Conservation (phyloP, 2,888 invertebrate species). For the Rotaria socialis region DNA sequence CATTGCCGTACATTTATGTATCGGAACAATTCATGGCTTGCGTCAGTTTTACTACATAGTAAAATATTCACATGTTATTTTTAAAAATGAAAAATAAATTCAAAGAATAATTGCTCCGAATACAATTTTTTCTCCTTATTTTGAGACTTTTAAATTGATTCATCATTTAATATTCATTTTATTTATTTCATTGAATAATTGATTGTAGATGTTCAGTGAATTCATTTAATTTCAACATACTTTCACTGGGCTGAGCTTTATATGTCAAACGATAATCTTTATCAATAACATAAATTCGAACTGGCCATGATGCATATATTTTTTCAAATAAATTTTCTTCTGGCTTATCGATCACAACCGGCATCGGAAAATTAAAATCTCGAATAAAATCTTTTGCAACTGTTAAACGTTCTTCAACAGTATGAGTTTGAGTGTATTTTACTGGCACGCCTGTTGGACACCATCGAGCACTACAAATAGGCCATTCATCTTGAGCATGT, state of each 20-base stretch:
- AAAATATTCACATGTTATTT: too few relatives aligned
- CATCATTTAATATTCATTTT: not conserved
- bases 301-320: not conserved
- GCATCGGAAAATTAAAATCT: conserved; percentile 4
- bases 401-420: not conserved
- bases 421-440: conserved; percentile 10
- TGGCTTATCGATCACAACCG: not conserved
- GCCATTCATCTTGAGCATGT: conserved; percentile 34
- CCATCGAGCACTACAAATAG: not conserved
- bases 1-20: too few relatives aligned
- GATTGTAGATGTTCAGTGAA: not conserved
- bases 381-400: conserved; percentile 18
- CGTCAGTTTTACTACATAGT: too few relatives aligned
- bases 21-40: too few relatives aligned
- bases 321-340: conserved; percentile 15
- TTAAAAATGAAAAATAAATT: not conserved
- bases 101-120: not conserved
- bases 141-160: conserved; percentile 6
- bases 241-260: conserved; percentile 1
- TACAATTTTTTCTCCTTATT: not conserved
- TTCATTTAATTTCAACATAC: not conserved
- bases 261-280: not conserved
- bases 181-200: not conserved
- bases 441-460: conserved; percentile 3
- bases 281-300: conserved; percentile 13